Conservation (phyloP, 1,140 invertebrate species). For the Agrypnia vestita region DNA sequence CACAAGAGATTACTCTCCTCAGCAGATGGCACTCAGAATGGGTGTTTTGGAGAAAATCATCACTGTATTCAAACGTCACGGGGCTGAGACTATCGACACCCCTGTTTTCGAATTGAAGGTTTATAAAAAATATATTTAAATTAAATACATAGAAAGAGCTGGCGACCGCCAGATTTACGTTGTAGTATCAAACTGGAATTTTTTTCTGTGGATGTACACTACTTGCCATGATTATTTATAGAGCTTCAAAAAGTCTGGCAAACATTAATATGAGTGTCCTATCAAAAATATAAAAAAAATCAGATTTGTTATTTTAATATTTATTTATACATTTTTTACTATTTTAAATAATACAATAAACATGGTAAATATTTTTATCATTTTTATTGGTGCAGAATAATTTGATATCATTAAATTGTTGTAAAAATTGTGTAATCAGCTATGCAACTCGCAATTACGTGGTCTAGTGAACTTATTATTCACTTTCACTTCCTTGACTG, state of each 20-base stretch:
- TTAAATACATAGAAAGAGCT: too few relatives aligned
- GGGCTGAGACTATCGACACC: constrained; percentile 99
- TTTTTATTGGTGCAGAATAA: background rate
- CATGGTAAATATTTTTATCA: too few relatives aligned
- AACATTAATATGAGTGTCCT: too few relatives aligned
- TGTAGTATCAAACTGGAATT: too few relatives aligned
- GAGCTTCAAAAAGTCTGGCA: too few relatives aligned
- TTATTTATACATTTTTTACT: too few relatives aligned
- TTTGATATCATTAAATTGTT: background rate
- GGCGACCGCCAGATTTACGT: too few relatives aligned
- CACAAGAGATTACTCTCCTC: constrained; percentile 94
- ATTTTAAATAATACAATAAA: too few relatives aligned
- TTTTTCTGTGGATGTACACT: too few relatives aligned
- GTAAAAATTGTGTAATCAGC: background rate
- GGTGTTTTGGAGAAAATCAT: constrained; percentile 92
- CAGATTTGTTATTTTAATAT: too few relatives aligned
- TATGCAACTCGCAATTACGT: background rate
- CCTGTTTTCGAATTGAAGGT: constrained; percentile 99
- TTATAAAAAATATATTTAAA: background rate
- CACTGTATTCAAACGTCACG: constrained; percentile 95
- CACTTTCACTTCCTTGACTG: constrained; percentile 11
- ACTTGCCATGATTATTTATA: too few relatives aligned
- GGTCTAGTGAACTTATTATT: background rate
- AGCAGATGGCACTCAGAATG: constrained; percentile 95
- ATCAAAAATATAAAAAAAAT: too few relatives aligned